Conservation (phyloP, 2,797 vertebrate genomes). For the Phoxinus dragarum region DNA sequence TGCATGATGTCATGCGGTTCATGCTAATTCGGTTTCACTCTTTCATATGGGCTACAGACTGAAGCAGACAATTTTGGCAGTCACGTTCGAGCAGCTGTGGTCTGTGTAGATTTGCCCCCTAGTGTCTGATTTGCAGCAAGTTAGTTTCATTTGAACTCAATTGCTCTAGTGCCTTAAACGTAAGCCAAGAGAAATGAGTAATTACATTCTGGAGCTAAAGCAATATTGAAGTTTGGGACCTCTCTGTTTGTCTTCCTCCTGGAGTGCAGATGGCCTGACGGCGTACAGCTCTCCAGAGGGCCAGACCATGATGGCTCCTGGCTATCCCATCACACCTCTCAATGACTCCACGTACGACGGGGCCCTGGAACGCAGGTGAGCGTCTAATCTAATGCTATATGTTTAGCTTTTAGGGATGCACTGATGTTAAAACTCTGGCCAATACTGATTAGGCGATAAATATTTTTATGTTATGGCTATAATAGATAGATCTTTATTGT, state of each 20-base stretch:
- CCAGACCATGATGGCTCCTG: conserved; percentile 82
- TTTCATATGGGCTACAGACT: background rate
- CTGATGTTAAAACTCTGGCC: background rate
- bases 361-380: conserved; percentile 79
- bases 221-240: conserved; percentile 3
- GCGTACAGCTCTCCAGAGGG: conserved; percentile 89
- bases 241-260: background rate
- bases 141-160: conserved; percentile 34
- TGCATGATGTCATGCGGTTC: background rate
- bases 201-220: conserved; percentile 24
- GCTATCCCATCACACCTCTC: conserved; percentile 80
- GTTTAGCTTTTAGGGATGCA: background rate
- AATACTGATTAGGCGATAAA: background rate
- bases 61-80: background rate
- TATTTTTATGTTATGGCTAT: background rate
- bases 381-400: background rate
- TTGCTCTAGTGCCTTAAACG: conserved; percentile 7
- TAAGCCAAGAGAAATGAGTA: conserved; percentile 18
- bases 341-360: conserved; percentile 95
- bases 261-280: conserved; percentile 81
- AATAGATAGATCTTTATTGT: background rate
- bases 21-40: conserved; percentile 4
- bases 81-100: conserved; percentile 13
- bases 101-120: conserved; percentile 26
- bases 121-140: conserved; percentile 21